Evolutionary conservation across 2,888 invertebrate species (phyloP).

Genomic region (Rotaria socialis): DNA sequence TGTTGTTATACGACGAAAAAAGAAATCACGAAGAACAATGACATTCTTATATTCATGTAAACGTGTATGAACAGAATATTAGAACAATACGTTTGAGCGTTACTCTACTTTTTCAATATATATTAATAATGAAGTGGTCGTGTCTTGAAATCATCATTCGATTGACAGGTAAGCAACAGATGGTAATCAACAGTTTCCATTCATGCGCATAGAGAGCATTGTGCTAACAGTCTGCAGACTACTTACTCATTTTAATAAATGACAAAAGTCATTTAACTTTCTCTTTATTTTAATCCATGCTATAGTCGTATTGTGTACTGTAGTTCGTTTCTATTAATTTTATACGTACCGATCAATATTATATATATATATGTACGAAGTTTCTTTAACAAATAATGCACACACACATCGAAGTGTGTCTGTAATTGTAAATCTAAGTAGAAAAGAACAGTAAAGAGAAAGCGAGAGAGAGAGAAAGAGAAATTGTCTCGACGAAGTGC

Average conservation of each 20-base stretch:
- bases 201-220: neutral
- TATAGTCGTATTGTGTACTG: neutral
- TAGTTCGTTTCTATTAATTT: neutral
- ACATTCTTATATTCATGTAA: too few relatives aligned
- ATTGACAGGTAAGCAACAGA: neutral
- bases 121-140: neutral
- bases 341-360: neutral
- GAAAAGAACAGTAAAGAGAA: neutral
- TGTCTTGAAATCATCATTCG: neutral
- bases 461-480: neutral
- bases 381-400: neutral
- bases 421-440: neutral
- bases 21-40: too few relatives aligned
- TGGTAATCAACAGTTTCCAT: neutral
- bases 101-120: too few relatives aligned
- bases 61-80: too few relatives aligned
- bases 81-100: too few relatives aligned
- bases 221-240: neutral
- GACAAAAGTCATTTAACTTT: neutral
- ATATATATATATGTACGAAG: neutral
- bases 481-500: neutral
- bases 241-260: neutral
- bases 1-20: neutral
- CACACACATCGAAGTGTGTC: neutral
- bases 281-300: neutral